These are phyloP conservation scores for Lepisosteus oculatus DNA, from an alignment of 2,113 vertebrate genomes.

Conservation along the genomic window DNA sequence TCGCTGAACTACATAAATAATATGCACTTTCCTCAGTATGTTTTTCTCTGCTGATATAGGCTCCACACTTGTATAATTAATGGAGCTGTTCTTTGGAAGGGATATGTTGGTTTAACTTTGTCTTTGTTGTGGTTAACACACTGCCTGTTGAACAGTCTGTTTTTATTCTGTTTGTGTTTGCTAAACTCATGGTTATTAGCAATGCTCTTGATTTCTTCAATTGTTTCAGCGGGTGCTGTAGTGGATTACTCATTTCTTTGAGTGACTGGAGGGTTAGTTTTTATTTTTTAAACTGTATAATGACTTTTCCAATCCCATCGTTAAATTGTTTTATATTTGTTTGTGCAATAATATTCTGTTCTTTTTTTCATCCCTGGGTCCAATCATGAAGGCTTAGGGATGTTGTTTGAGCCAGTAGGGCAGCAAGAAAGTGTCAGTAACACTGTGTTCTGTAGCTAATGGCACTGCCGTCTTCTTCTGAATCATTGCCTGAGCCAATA, in stretches of 20 bases:
- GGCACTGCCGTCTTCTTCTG: slow-evolving; percentile 8
- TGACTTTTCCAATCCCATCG: slow-evolving; percentile 37
- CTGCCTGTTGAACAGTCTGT: slow-evolving; percentile 18
- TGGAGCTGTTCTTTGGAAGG: slow-evolving; percentile 16
- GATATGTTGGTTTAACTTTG: slow-evolving; percentile 21
- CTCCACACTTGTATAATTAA: slow-evolving; percentile 10
- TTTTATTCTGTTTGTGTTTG: slow-evolving; percentile 20
- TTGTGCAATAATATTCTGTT: slow-evolving; percentile 44
- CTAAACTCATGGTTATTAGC: slow-evolving; percentile 29
- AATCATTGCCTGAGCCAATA: slow-evolving; percentile 21
- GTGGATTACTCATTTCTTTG: slow-evolving; percentile 28
- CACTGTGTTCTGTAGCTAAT: slow-evolving; percentile 22
- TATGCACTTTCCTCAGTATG: too few species aligned
- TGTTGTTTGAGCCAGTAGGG: slow-evolving; percentile 7
- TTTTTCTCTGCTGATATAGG: too few species aligned
- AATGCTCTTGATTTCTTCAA: slow-evolving; percentile 24
- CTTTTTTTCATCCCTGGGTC: slow-evolving; percentile 24
- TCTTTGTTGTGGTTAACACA: slow-evolving; percentile 29
- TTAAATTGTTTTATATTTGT: slow-evolving; percentile 43
- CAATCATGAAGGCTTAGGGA: slow-evolving; percentile 22
- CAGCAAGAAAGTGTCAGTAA: slow-evolving; percentile 24
- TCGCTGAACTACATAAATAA: too few species aligned
- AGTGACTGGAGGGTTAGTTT: slow-evolving; percentile 10
- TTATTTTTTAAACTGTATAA: slow-evolving; percentile 23
- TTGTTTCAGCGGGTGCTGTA: slow-evolving; percentile 20